Percentiles rank a stretch among this genome's conserved stretches.
phyloP scores from a whole-genome alignment of 1,140 invertebrate species.

The Archivesica marissinica region DNA sequence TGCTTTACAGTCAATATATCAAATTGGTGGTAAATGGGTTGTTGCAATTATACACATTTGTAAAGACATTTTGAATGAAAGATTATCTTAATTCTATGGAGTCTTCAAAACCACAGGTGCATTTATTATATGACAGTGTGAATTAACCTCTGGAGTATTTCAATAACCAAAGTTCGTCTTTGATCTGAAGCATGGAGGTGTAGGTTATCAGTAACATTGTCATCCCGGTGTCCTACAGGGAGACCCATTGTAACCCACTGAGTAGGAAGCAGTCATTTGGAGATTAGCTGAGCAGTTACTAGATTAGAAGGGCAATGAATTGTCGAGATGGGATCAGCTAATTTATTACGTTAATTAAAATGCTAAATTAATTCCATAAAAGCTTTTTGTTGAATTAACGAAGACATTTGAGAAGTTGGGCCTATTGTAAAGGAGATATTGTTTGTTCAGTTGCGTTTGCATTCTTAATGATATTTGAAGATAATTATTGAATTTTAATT shows the following conservation, averaged over 20 bases:
- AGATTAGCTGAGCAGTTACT: slow-evolving; percentile 26
- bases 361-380: slow-evolving; percentile 26
- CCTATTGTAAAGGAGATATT: background rate
- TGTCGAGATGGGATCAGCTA: slow-evolving; percentile 25
- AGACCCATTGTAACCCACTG: background rate
- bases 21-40: too few relatives aligned
- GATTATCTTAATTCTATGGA: too few relatives aligned
- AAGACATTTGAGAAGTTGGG: slow-evolving; percentile 3
- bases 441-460: too few relatives aligned
- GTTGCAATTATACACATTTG: too few relatives aligned
- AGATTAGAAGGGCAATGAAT: background rate
- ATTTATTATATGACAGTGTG: background rate
- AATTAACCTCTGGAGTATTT: slow-evolving; percentile 16
- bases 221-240: slow-evolving; percentile 1
- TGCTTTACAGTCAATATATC: too few relatives aligned
- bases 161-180: background rate
- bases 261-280: slow-evolving; percentile 14
- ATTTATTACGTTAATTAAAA: slow-evolving; percentile 42
- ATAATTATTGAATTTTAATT: too few relatives aligned
- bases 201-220: slow-evolving; percentile 17
- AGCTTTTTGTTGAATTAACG: slow-evolving; percentile 1
- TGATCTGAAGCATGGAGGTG: slow-evolving; percentile 1
- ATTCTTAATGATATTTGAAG: too few relatives aligned
- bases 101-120: slow-evolving; percentile 3
- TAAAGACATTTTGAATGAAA: too few relatives aligned